These are phyloP conservation scores for Atta cephalotes DNA, from an alignment of 1,140 invertebrate genomes.

Conservation along the genomic window DNA sequence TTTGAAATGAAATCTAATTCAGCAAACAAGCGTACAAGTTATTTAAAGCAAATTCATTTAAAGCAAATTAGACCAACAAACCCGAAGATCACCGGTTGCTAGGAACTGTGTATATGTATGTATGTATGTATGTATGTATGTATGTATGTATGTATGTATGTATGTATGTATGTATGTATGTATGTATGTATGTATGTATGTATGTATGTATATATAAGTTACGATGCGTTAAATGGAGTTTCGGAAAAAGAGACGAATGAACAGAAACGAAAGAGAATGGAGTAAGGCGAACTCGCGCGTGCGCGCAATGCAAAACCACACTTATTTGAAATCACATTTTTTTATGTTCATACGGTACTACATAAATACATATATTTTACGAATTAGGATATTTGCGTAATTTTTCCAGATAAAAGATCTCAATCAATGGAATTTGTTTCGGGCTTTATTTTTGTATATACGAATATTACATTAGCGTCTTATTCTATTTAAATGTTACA, in stretches of 20 bases:
- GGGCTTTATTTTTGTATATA: background rate
- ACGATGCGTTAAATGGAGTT: slow-evolving; percentile 31
- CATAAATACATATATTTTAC: background rate
- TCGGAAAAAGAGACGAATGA: slow-evolving; percentile 42
- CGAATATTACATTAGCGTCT: background rate
- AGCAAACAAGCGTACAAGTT: background rate
- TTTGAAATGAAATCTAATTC: background rate
- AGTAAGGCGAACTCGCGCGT: background rate
- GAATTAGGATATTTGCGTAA: background rate
- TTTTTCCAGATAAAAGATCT: background rate
- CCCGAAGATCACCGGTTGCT: background rate
- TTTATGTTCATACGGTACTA: background rate
- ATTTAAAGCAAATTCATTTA: background rate
- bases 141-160: too few species aligned
- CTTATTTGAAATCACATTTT: background rate
- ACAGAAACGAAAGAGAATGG: slow-evolving; percentile 26
- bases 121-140: too few species aligned
- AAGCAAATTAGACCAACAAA: background rate
- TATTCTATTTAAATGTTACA: background rate
- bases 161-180: too few species aligned
- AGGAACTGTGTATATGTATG: background rate
- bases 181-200: too few species aligned
- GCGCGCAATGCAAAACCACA: background rate
- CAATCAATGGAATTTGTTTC: background rate
- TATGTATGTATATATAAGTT: background rate